Evolutionary conservation across 2,888 invertebrate species (phyloP).

Genomic region (Willowsia nigromaculata): DNA sequence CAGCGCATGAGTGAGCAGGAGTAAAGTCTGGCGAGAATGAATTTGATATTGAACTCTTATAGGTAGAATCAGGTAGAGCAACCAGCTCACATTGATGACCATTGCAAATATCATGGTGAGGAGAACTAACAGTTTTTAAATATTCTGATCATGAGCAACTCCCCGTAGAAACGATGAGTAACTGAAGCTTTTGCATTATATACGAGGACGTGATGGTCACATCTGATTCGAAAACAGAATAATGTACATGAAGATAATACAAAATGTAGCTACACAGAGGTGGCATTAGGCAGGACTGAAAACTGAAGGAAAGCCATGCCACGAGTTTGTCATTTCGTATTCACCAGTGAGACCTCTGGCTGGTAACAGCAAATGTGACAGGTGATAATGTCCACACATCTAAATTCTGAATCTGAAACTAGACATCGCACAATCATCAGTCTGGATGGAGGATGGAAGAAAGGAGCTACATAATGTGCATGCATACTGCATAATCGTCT

Average conservation of each 20-base stretch:
- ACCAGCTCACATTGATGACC: no score
- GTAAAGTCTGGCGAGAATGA: no score
- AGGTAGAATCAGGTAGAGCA: no score
- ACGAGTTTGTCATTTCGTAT: conserved; percentile 15
- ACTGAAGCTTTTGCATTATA: not conserved
- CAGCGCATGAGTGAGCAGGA: no score
- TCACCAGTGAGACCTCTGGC: not conserved
- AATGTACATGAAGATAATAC: not conserved
- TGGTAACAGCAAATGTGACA: conserved; percentile 43
- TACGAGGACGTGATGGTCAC: not conserved
- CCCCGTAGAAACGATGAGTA: not conserved
- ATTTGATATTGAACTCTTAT: no score
- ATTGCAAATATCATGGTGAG: not conserved
- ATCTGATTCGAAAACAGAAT: not conserved
- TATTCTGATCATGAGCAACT: not conserved
- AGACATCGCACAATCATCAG: conserved; percentile 12
- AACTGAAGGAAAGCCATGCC: not conserved
- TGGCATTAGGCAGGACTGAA: not conserved
- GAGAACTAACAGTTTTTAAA: not conserved
- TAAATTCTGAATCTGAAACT: conserved; percentile 52
- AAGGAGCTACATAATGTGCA: not conserved
- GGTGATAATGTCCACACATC: conserved; percentile 64
- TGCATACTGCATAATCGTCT: not conserved
- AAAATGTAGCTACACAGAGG: not conserved
- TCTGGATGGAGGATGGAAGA: not conserved